Percentiles rank a stretch among this genome's conserved stretches.
Evolutionary conservation across 1,140 invertebrate genomes (phyloP).

Genomic region (Centruroides sculpturatus): DNA sequence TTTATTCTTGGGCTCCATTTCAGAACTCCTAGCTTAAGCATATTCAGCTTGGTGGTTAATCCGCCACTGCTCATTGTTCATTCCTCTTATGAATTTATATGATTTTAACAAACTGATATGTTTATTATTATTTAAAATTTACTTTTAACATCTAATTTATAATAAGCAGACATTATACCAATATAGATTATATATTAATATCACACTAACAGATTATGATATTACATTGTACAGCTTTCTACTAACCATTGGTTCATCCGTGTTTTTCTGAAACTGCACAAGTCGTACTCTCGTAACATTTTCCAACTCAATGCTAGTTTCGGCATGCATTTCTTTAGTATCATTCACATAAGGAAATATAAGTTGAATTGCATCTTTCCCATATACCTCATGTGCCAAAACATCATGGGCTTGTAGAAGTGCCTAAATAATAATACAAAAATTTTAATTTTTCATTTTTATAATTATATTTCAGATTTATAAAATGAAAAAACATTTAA

Average conservation of each 20-base stretch:
- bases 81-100: no score
- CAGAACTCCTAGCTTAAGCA: no score
- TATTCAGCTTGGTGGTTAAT: no score
- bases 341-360: constrained; percentile 11
- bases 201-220: background rate
- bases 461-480: no score
- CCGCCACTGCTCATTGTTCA: no score
- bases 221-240: background rate
- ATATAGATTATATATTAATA: no score
- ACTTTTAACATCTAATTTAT: no score
- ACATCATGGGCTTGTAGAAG: constrained; percentile 95
- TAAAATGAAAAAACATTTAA: no score
- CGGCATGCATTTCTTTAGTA: constrained; percentile 3
- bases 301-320: constrained; percentile 11
- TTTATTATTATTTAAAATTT: no score
- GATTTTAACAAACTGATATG: no score
- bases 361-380: constrained; percentile 65
- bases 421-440: constrained; percentile 47
- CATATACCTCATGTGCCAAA: constrained; percentile 91
- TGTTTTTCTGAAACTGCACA: constrained; percentile 98
- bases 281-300: constrained; percentile 90
- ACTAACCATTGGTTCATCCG: constrained; percentile 98
- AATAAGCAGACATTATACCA: no score
- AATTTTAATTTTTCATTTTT: background rate
- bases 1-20: no score